phyloP scores from a whole-genome alignment of 2,797 vertebrate species.

The Fundulus diaphanus region DNA sequence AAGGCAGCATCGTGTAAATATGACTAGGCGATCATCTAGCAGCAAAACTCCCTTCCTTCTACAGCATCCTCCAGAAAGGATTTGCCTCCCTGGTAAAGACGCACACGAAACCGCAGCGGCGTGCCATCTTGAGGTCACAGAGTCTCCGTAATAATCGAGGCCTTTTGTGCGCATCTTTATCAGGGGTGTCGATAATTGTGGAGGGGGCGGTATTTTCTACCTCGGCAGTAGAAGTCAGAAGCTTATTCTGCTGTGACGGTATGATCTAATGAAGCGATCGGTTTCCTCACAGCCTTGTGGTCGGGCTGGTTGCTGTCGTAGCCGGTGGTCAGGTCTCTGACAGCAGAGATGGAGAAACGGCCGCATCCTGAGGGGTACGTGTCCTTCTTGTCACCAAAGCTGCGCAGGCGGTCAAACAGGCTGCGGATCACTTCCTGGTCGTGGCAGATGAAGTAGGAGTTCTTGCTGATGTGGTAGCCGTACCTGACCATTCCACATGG shows the following conservation, averaged over 20 bases:
- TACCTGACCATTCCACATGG: slow-evolving; percentile 80
- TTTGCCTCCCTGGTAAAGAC: too few species aligned
- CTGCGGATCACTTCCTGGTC: slow-evolving; percentile 87
- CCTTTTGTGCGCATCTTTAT: too few species aligned
- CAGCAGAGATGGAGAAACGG: slow-evolving; percentile 84
- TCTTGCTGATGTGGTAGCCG: slow-evolving; percentile 93
- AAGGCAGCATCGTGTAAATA: not conserved
- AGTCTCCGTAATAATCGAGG: too few species aligned
- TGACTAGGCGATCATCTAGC: not conserved
- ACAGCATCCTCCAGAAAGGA: too few species aligned
- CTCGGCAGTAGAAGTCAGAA: not conserved
- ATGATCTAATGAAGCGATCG: not conserved
- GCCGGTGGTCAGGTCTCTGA: slow-evolving; percentile 94
- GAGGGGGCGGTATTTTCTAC: not conserved
- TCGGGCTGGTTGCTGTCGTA: slow-evolving; percentile 90
- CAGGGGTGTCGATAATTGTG: not conserved
- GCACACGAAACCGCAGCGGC: too few species aligned
- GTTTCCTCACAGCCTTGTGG: slow-evolving; percentile 88
- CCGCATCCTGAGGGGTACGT: slow-evolving; percentile 91
- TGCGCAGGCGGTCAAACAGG: slow-evolving; percentile 91
- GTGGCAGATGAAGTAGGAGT: slow-evolving; percentile 97
- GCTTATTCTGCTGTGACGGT: not conserved
- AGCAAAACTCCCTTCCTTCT: not conserved
- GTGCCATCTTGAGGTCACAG: too few species aligned
- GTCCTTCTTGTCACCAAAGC: slow-evolving; percentile 82